These are phyloP conservation scores for Aselliscus stoliczkanus DNA, from an alignment of 2,797 vertebrate genomes.

Conservation along the genomic window DNA sequence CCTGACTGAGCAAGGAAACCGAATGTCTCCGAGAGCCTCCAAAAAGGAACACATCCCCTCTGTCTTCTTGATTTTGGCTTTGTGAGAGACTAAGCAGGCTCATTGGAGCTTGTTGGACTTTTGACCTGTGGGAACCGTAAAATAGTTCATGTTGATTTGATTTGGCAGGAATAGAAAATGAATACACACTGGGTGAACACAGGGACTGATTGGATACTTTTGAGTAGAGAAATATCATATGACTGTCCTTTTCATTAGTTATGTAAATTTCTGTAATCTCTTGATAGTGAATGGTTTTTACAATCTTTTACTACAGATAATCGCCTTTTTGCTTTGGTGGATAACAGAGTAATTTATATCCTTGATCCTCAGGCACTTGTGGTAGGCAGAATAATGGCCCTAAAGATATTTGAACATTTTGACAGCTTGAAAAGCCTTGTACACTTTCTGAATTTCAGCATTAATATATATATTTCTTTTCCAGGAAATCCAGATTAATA, in stretches of 20 bases:
- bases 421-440: conserved; percentile 58
- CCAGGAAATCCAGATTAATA: conserved; percentile 59
- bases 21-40: not conserved
- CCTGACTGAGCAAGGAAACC: not conserved
- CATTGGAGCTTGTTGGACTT: not conserved
- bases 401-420: not conserved
- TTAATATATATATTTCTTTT: conserved; percentile 56
- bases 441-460: conserved; percentile 64
- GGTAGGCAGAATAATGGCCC: not conserved
- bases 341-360: conserved; percentile 73
- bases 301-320: conserved; percentile 73
- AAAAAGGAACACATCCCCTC: not conserved
- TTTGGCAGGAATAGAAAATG: not conserved
- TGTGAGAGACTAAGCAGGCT: not conserved
- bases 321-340: conserved; percentile 71
- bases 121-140: not conserved
- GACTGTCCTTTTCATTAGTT: conserved; percentile 76
- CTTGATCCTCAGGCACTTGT: conserved; percentile 47
- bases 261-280: conserved; percentile 74
- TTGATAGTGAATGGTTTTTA: conserved; percentile 75
- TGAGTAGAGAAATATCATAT: not conserved
- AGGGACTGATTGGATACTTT: not conserved
- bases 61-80: not conserved
- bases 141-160: not conserved
- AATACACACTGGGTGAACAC: not conserved